Evolutionary conservation across 2,888 invertebrate genomes (phyloP).

Genomic region (Uloborus plumipes): DNA sequence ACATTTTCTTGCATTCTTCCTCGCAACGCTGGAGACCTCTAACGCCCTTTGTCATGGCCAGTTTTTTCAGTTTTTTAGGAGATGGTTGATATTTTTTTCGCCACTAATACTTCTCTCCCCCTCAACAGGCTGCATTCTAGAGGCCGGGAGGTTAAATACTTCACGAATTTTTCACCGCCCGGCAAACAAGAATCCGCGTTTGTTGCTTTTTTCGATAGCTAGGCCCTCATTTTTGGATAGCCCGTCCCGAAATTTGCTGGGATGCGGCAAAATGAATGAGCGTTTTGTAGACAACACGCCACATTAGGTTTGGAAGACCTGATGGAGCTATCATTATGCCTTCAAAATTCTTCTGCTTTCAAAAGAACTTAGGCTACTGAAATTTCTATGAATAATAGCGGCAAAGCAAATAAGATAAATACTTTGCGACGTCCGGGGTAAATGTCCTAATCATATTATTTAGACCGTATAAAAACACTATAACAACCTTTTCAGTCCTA

Average conservation of each 20-base stretch:
- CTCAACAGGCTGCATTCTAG: conserved; percentile 20
- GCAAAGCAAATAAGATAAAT: no score
- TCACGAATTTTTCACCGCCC: conserved; percentile 18
- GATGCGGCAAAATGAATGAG: background rate
- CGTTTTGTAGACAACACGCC: no score
- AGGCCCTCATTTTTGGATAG: background rate
- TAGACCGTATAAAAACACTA: no score
- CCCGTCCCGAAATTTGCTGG: background rate
- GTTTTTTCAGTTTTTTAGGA: conserved; percentile 26
- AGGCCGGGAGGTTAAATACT: conserved; percentile 58
- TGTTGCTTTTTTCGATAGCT: no score
- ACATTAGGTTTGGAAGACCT: no score
- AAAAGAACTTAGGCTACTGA: no score
- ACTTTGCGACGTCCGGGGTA: no score
- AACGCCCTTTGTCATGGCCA: conserved; percentile 40
- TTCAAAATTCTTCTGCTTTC: no score
- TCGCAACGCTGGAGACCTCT: conserved; percentile 36
- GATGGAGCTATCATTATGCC: no score
- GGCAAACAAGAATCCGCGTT: conserved; percentile 2
- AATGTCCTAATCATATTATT: no score
- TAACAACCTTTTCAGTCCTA: no score
- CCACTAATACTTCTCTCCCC: conserved; percentile 18
- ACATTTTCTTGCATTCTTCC: conserved; percentile 56
- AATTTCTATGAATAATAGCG: no score
- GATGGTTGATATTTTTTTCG: conserved; percentile 19